Base-by-base conservation (phyloP, 2,888 invertebrate species). In the Polyommatus icarus region DNA sequence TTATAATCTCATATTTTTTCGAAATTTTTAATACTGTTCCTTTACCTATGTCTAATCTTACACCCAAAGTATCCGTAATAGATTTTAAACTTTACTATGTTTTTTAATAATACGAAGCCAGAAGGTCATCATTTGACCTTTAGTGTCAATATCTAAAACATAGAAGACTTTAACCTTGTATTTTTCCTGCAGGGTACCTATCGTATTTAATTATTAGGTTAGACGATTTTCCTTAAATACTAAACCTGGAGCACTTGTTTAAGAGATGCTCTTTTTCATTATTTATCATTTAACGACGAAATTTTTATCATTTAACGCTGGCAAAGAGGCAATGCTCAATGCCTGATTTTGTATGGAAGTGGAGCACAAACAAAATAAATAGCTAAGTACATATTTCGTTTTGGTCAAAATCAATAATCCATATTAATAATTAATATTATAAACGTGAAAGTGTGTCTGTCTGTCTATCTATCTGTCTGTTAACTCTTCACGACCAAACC, bases 101-200 rank as follows among this genome's bases (percentile, higher is more conserved):
- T 67, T 5, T 67, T 29, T 29, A 24, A 67, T 67, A 67, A 67
- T 61, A 12, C 24, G 20, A 67, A 67, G 15, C 29, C 15, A 24
- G 61, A 67, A 67, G 67, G 67, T 29, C 8, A 67, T 8, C 24
- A 10, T 67, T 67, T 29, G 29, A 67, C 67, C 67, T 67, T 67
- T 67, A 6, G 3, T 67, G 67, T 67, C 67, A 29, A 67, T 15
- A 29, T 59, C 59, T 67, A 67, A 67, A 67, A 67, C 67, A 29
- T 67, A 67, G 67, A 67, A 15, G 15, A 67, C 67, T 29, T 67
- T 5, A 67, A 32, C 67, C 67, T 67, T 67, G 29, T 15, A 67
- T 29, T 29, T 67, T 67, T 29, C 67, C 67, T 18, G 5, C 12
- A 67, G 67, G 67, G 67, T 67, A 67, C 29, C 67, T 32, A 54